Evolutionary conservation across 2,797 vertebrate species (phyloP), one percentile per base, ranked within the genome.

Genomic region (Characodon lateralis): DNA sequence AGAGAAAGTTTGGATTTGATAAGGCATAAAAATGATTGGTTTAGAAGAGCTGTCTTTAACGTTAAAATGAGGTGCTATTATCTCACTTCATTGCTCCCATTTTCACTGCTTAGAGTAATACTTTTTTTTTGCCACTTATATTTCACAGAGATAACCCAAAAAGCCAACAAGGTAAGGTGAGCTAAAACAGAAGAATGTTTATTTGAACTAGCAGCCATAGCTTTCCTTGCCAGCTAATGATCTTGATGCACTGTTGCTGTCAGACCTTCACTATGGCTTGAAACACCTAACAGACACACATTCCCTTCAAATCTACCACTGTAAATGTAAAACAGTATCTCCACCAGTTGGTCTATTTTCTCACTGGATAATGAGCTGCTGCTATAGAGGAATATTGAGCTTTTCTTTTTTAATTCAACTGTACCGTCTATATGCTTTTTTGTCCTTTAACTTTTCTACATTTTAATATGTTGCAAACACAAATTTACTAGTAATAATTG

Each of bases 151-250:
- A 66, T 56, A 35, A 73, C 70, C 43, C 16, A 56, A 51, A 76
- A 69, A 58, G 26, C 53, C 43, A n/a, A 74, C 43, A 74, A 76
- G 63, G 65, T 80, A 53, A 78, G 31, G 14, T 71, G 58, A 71
- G n/a, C 69, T 78, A 1, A 55, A 71, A 71, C 53, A 51, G 24
- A 48, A 28, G 24, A 35, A 20, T 59, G 41, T 28, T 9, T n/a
- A 39, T 68, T 53, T 78, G 69, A 74, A 82, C 73, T 66, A 66
- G 59, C 56, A 22, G 10, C 1, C 31, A 56, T 31, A 50, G 35
- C 39, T 43, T 72, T 5, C 22, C 6, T 24, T 65, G 28, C n/a
- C 50, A 79, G 31, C 41, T 48, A 72, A 56, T 78, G 22, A 72
- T 61, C 18, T 8, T 55, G n/a, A 81, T 65, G 1, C 46, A 13